These are phyloP conservation scores for Orgyia antiqua DNA, from an alignment of 2,888 invertebrate genomes.

Conservation along the genomic window DNA sequence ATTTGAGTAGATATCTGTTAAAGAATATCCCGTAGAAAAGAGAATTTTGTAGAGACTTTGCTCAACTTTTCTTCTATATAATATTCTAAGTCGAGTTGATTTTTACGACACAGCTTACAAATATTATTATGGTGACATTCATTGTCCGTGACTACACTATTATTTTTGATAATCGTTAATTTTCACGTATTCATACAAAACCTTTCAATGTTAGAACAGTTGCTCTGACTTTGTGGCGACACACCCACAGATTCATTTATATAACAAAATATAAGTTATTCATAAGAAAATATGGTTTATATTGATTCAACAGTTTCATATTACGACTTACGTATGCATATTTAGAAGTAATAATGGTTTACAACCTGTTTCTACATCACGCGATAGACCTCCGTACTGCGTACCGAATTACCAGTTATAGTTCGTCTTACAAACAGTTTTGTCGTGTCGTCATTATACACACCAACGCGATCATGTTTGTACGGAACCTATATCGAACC, in stretches of 20 bases:
- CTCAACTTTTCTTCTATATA: too few relatives aligned
- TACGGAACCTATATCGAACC: constrained; percentile 45
- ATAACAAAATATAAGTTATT: constrained; percentile 30
- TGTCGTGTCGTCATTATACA: constrained; percentile 38
- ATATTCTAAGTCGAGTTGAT: too few relatives aligned
- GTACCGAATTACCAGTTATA: constrained; percentile 40
- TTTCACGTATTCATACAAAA: constrained; percentile 9
- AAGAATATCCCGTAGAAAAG: too few relatives aligned
- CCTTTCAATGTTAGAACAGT: constrained; percentile 23
- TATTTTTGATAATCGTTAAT: too few relatives aligned
- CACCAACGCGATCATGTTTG: constrained; percentile 37
- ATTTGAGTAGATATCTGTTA: too few relatives aligned
- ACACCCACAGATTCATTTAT: constrained; percentile 35
- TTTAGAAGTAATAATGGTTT: constrained; percentile 20
- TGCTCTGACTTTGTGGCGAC: constrained; percentile 24
- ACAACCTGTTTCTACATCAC: constrained; percentile 51
- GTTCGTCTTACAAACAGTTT: constrained; percentile 43
- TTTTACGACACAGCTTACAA: too few relatives aligned
- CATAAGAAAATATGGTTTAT: constrained; percentile 9
- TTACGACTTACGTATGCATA: constrained; percentile 8
- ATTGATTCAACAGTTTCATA: neutral
- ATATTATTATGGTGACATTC: too few relatives aligned
- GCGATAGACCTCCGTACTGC: constrained; percentile 20
- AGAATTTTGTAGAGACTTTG: too few relatives aligned
- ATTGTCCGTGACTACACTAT: too few relatives aligned